Conservation (phyloP, 2,888 invertebrate genomes). For the Mesorhabditis sp. region DNA sequence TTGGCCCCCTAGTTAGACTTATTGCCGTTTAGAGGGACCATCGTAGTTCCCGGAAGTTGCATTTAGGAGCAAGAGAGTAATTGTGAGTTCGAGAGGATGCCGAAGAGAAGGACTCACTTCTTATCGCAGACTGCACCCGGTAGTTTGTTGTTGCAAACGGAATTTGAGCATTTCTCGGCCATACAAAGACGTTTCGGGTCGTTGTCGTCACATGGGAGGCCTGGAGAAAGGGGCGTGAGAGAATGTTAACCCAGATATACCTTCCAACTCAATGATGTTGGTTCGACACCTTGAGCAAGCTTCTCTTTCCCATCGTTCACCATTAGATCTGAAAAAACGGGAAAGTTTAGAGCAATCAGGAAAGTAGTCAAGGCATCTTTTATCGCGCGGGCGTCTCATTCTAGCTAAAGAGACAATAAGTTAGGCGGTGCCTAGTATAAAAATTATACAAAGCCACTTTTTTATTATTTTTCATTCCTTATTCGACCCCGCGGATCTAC, state of each 20-base stretch:
- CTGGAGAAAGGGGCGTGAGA: not conserved
- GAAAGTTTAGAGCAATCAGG: conserved; percentile 4
- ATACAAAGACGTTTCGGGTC: conserved; percentile 55
- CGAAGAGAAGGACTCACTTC: conserved; percentile 34
- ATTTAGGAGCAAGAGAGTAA: no score
- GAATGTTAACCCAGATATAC: not conserved
- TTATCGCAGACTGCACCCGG: conserved; percentile 55
- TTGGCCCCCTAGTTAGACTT: no score
- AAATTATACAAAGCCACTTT: no score
- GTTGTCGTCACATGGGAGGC: conserved; percentile 57
- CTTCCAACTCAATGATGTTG: conserved; percentile 52
- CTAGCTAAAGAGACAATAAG: no score
- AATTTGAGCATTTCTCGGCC: conserved; percentile 54
- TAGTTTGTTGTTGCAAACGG: conserved; percentile 54
- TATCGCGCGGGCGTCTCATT: no score
- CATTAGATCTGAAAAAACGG: conserved; percentile 47
- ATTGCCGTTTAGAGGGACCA: no score
- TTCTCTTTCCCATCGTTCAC: conserved; percentile 58
- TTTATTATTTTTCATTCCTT: no score
- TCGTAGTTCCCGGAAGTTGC: no score
- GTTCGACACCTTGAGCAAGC: conserved; percentile 53
- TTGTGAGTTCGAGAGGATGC: no score
- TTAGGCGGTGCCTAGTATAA: no score
- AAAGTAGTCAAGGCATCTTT: not conserved
- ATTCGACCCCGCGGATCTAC: no score